Base-by-base conservation (phyloP, 2,113 vertebrate genomes). In the Trichomycterus rosablanca region DNA sequence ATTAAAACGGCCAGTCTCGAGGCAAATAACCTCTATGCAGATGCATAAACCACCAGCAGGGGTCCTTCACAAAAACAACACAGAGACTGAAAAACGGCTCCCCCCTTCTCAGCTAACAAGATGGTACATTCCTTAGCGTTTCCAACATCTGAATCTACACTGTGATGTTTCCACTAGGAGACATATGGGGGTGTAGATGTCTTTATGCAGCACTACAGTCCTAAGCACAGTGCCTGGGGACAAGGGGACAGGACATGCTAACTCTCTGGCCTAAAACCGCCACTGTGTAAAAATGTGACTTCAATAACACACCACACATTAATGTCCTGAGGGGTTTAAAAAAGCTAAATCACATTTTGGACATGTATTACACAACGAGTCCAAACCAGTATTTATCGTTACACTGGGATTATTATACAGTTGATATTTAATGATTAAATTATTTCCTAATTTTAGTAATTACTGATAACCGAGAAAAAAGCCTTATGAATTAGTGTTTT, bases 131-230 rank as follows among this genome's bases (percentile, higher is more conserved):
- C 58, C 52, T 45, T 70, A 43, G 45, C 55, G 26, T 40, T 67
- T 62, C 49, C 59, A 52, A 59, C 59, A 30, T 52, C 60, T 28
- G 52, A 59, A 51, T 35, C 57, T 58, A 61, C 58, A 67, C 22
- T 35, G 37, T 58, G 68, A 63, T 70, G 59, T 56, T 64, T 68
- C 45, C 55, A 72, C 66, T 58, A 55, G 43, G 15, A 67, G 42
- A 57, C 63, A 57, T 42, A 59, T 55, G 51, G 43, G 50, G 67
- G 58, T 60, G 69, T 67, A 59, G 40, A 72, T 60, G 50, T 69
- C 69, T 74, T 66, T 48, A 67, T 70, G 68, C 69, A 64, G 45
- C 54, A 71, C 51, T 70, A 50, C 12, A 62, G 59, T 40, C 54
- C 44, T 71, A 28, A 55, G 24, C 22, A 35, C 56, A 43, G 49